Evolutionary conservation across 2,113 vertebrate species (phyloP), one percentile per base, ranked within the genome.

Genomic region (Callaeas wilsoni): DNA sequence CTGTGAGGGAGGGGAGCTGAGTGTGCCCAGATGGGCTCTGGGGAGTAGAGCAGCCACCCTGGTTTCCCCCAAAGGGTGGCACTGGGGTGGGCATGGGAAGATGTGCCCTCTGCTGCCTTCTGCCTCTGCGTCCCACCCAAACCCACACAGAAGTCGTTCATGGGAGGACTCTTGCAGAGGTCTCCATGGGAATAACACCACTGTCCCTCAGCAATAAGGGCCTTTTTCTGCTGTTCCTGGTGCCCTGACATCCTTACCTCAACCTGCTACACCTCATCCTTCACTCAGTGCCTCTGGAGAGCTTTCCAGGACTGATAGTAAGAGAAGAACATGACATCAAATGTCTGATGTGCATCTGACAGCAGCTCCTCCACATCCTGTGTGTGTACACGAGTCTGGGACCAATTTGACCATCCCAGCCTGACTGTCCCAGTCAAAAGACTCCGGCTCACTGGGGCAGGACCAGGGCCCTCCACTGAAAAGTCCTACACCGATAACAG

Each of bases 91-190:
- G 7, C 3, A 2, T 33, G 39, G 35, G 33, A 46, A 44, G 53
- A 60, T 1, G 3, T 33, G 33, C 44, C 20, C 17, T 29, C 23
- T 12, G 9, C 71, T 52, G 42, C 42, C 52, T 44, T 33, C 63
- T 59, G 18, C 69, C 26, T 50, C 53, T 10, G 9, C 0, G 0
- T 42, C 44, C 33, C 60, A 10, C 42, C 4, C 2, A 63, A 71
- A 12, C 19, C 32, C 6, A 15, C 20, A 11, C 57, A 67, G 50
- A 57, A 37, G 19, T 16, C 23, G 13, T 37, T 32, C 46, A 25
- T 25, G 7, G n/a, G 25, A 30, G 12, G 27, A 37, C 1, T 1
- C 12, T 22, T 39, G 27, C n/a, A 7, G 2, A 27, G 9, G 4
- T 53, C 16, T 42, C 46, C 20, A 4, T 7, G 6, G 39, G 35